Conservation (phyloP, 1,140 invertebrate species). For the Drosophila seguyi region DNA sequence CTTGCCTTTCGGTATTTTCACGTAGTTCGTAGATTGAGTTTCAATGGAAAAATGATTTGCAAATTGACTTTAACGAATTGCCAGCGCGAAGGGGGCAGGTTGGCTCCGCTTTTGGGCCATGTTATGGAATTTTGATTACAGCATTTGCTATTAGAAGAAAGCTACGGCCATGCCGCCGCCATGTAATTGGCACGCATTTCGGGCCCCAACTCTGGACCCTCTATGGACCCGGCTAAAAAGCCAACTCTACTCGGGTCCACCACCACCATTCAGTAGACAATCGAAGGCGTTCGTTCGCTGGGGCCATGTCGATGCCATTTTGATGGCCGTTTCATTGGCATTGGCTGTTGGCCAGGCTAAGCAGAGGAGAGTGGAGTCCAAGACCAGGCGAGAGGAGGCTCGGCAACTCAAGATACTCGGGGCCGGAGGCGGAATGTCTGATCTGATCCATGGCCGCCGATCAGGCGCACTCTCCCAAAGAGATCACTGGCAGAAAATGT, state of each 20-base stretch:
- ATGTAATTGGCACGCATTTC: constrained; percentile 79
- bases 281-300: constrained; percentile 41
- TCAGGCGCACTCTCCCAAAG: constrained; percentile 48
- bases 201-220: not conserved
- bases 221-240: constrained; percentile 9
- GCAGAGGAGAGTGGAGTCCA: not conserved
- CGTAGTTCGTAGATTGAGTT: constrained; percentile 82
- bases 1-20: constrained; percentile 79
- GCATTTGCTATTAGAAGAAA: constrained; percentile 62
- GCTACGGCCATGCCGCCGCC: constrained; percentile 10
- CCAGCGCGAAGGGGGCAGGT: constrained; percentile 54
- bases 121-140: constrained; percentile 82
- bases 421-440: constrained; percentile 39
- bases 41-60: constrained; percentile 85
- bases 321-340: constrained; percentile 58
- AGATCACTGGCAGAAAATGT: constrained; percentile 18
- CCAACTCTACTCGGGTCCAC: constrained; percentile 10
- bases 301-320: constrained; percentile 52
- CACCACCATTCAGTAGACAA: constrained; percentile 23
- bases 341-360: constrained; percentile 43
- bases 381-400: constrained; percentile 1
- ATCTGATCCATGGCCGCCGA: constrained; percentile 52
- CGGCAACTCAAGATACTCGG: constrained; percentile 27
- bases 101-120: constrained; percentile 39
- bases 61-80: constrained; percentile 85